These are phyloP conservation scores for Digitonthophagus gazella DNA, from an alignment of 2,888 invertebrate species.

Conservation along the genomic window DNA sequence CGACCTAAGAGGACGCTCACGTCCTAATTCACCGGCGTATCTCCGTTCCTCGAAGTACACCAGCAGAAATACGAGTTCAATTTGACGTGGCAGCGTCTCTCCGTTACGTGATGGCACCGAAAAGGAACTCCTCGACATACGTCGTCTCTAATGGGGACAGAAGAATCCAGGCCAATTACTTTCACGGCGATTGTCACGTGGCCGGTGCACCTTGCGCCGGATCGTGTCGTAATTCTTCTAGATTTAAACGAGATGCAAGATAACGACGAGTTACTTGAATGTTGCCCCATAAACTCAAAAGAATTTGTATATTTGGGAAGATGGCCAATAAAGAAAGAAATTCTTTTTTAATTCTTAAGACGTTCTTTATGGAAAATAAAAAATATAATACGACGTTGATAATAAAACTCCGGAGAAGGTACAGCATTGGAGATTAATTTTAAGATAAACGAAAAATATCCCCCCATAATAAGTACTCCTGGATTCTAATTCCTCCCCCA, in stretches of 20 bases:
- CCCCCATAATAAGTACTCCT: too few species aligned
- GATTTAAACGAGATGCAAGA: not conserved
- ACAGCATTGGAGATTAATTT: not conserved
- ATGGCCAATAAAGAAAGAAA: not conserved
- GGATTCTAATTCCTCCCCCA: not conserved
- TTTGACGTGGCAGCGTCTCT: constrained; percentile 7
- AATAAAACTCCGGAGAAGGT: not conserved
- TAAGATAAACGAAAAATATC: not conserved
- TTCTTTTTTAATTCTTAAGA: too few species aligned
- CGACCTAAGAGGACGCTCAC: not conserved
- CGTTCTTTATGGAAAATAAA: too few species aligned
- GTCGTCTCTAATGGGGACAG: not conserved
- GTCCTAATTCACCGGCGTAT: constrained; percentile 5
- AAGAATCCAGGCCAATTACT: constrained; percentile 15
- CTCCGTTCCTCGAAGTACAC: constrained; percentile 7
- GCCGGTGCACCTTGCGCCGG: not conserved
- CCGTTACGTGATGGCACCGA: not conserved
- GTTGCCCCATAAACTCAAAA: not conserved
- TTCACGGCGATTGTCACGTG: not conserved
- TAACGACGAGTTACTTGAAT: not conserved
- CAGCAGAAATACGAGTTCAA: constrained; percentile 12
- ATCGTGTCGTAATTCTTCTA: not conserved
- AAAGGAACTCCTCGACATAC: not conserved
- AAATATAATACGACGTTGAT: too few species aligned
- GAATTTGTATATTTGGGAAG: not conserved